Base-by-base conservation (phyloP, 2,113 vertebrate species). In the Epinephelus cyanopodus region DNA sequence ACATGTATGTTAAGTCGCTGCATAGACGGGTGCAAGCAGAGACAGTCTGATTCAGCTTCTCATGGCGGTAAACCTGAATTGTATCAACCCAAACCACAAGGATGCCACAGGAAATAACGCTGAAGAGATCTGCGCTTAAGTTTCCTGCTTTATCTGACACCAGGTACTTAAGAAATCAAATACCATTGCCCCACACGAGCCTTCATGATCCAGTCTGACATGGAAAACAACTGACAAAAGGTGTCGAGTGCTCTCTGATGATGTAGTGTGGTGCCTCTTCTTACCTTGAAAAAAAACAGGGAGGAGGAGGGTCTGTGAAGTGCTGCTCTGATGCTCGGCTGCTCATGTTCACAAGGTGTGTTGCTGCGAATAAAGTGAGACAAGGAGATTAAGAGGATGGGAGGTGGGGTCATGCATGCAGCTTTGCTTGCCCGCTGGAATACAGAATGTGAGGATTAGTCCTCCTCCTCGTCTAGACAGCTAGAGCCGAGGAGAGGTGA, bases 341-440 rank as follows among this genome's bases (percentile, higher is more conserved):
- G 81, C 72, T 84, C 74, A 27, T 69, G 68, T 85, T 84, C 84
- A 88, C 69, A 77, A 83, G 73, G 58, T 85, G 73, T 77, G 18
- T 67, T 82, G 50, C 83, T 79, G 75, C 66, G 84, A 87, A 84
- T 83, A 77, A 89, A 91, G 81, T 72, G 71, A 90, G 76, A 85
- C 82, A 71, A 81, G 62, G 64, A 85, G 84, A 90, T 85, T 72
- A 87, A 52, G 77, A 60, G 80, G 69, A 81, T 67, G 58, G 61
- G 69, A 72, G 67, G 65, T 42, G 75, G 65, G 81, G 47, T 82
- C 66, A 29, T 63, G 47, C 39, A 61, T 73, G 63, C 78, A 71
- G 62, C 60, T 21, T 60, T 67, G 48, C 18, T 29, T 23, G 27
- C 58, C 58, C 0, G 3, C 82, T 69, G 65, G 82, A 90, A 87